Evolutionary conservation across 1,140 invertebrate genomes (phyloP).

Genomic region (Neomicropteryx cornuta): DNA sequence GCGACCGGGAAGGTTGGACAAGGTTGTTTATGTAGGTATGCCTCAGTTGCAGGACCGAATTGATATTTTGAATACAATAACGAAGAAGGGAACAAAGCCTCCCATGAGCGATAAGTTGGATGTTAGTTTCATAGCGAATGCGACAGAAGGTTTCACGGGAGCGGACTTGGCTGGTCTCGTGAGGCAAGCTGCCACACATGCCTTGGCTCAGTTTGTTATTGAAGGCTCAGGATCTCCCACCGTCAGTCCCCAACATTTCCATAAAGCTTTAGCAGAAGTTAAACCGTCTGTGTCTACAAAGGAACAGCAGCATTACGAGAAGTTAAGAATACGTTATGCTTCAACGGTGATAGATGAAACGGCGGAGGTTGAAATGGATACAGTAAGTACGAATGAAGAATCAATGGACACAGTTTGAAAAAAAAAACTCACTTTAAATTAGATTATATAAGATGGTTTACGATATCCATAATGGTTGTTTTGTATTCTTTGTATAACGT

Average conservation of each 20-base stretch:
- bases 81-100: slow-evolving; percentile 78
- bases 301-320: slow-evolving; percentile 50
- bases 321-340: slow-evolving; percentile 42
- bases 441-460: too few species aligned
- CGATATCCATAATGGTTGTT: too few species aligned
- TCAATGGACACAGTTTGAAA: slow-evolving; percentile 37
- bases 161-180: slow-evolving; percentile 76
- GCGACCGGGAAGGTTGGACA: slow-evolving; percentile 88
- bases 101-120: slow-evolving; percentile 65
- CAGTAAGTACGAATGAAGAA: slow-evolving; percentile 31
- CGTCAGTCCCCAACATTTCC: slow-evolving; percentile 22
- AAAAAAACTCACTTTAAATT: slow-evolving; percentile 11
- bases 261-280: slow-evolving; percentile 58
- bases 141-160: slow-evolving; percentile 76
- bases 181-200: slow-evolving; percentile 67
- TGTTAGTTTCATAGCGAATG: slow-evolving; percentile 53
- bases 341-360: slow-evolving; percentile 29
- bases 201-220: slow-evolving; percentile 60
- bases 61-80: slow-evolving; percentile 84
- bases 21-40: slow-evolving; percentile 88
- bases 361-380: slow-evolving; percentile 39
- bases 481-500: too few species aligned
- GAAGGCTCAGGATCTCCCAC: slow-evolving; percentile 19
- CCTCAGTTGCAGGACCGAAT: slow-evolving; percentile 67
- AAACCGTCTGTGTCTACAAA: slow-evolving; percentile 69